phyloP scores from a whole-genome alignment of 2,113 vertebrate genomes.

The Vulpes lagopus region DNA sequence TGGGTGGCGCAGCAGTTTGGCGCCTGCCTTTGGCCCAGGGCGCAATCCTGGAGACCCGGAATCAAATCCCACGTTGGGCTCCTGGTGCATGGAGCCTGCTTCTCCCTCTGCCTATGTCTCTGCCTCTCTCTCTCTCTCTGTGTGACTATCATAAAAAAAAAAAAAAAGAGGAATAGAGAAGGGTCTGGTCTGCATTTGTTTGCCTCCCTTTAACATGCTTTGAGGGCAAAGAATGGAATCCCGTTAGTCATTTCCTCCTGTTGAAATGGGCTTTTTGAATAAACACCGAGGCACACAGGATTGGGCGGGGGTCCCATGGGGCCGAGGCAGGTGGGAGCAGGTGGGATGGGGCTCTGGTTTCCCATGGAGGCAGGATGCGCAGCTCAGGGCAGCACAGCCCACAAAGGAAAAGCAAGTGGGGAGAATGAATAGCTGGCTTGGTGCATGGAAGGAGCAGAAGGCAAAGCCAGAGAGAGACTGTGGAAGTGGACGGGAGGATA shows the following conservation, averaged over 20 bases:
- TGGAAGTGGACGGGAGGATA: background rate
- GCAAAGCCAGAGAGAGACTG: background rate
- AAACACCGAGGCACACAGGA: background rate
- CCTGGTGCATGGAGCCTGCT: no score
- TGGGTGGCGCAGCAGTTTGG: no score
- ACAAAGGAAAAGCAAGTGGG: background rate
- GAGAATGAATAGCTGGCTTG: background rate
- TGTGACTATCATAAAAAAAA: no score
- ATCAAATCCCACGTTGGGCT: no score
- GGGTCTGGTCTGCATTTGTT: no score
- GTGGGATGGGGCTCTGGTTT: background rate
- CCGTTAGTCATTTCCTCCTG: background rate
- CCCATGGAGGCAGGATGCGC: rapidly evolving
- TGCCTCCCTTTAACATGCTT: background rate
- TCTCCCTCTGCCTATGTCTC: no score
- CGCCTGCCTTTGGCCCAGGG: no score
- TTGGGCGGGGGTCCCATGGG: background rate
- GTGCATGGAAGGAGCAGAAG: background rate
- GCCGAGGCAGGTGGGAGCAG: background rate
- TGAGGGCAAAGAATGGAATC: background rate
- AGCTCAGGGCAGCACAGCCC: background rate
- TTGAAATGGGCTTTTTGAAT: background rate
- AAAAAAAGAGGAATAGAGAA: background rate
- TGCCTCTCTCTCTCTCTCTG: no score
- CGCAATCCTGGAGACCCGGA: no score